Percentiles rank a stretch among this genome's conserved stretches.
Evolutionary conservation across 2,888 invertebrate species (phyloP).

Genomic region (Sphaerophoria taeniata): DNA sequence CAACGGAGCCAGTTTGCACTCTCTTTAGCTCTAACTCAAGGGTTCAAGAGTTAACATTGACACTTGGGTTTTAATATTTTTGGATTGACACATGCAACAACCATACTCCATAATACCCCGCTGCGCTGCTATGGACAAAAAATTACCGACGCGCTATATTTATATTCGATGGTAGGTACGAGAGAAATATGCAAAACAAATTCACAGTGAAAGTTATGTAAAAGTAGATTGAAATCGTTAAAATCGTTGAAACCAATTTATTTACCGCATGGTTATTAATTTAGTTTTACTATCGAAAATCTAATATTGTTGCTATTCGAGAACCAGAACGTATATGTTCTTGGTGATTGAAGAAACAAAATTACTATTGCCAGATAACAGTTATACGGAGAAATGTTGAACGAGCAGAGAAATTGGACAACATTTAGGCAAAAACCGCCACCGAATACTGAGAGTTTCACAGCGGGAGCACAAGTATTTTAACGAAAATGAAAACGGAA

Average conservation of each 20-base stretch:
- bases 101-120: slow-evolving; percentile 32
- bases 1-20: slow-evolving; percentile 2
- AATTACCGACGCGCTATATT: slow-evolving; percentile 46
- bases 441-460: slow-evolving; percentile 57
- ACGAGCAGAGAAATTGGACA: not conserved
- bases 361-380: slow-evolving; percentile 12
- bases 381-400: not conserved
- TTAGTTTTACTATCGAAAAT: not conserved
- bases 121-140: not conserved
- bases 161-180: slow-evolving; percentile 13
- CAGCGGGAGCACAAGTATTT: slow-evolving; percentile 57
- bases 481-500: slow-evolving; percentile 45
- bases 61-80: slow-evolving; percentile 24
- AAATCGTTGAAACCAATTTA: slow-evolving; percentile 21
- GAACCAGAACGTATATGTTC: not conserved
- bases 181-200: slow-evolving; percentile 16
- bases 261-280: slow-evolving; percentile 58
- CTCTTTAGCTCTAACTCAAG: not conserved
- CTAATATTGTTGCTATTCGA: not conserved
- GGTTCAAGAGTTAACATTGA: slow-evolving; percentile 5
- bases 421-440: slow-evolving; percentile 32
- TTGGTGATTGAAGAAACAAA: not conserved
- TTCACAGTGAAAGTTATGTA: slow-evolving; percentile 68
- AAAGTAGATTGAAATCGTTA: slow-evolving; percentile 18
- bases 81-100: slow-evolving; percentile 29